phyloP scores from a whole-genome alignment of 2,113 vertebrate species.

The Trematocara unimaculatum region DNA sequence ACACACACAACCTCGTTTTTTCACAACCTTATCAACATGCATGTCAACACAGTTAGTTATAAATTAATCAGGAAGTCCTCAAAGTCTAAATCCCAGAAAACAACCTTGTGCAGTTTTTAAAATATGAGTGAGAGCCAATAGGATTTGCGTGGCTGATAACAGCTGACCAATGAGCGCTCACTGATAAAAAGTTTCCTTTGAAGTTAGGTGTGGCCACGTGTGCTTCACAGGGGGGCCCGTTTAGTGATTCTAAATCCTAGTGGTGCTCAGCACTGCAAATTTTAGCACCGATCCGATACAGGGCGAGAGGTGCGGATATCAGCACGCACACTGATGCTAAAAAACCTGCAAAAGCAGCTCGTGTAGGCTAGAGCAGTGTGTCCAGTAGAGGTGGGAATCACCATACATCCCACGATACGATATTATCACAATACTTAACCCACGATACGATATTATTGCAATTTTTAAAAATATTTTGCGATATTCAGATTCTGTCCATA shows the following conservation, averaged over 20 bases:
- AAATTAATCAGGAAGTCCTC: neutral
- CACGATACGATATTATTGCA: no score
- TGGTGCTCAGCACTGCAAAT: neutral
- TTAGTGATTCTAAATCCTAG: neutral
- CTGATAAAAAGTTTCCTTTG: neutral
- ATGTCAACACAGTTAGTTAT: neutral
- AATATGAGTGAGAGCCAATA: slow-evolving; percentile 26
- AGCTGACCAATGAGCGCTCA: neutral
- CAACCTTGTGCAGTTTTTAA: neutral
- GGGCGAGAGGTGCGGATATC: neutral
- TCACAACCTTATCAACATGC: neutral
- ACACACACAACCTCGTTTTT: neutral
- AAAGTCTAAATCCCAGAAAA: neutral
- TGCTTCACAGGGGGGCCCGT: neutral
- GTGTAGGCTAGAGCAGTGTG: neutral
- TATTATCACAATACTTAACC: no score
- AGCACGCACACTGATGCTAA: neutral
- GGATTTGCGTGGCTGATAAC: neutral
- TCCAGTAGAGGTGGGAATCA: neutral
- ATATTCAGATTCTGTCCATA: no score
- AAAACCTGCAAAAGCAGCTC: neutral
- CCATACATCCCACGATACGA: no score
- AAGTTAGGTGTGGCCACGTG: neutral
- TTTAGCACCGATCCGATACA: neutral
- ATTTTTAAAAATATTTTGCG: no score